Base-by-base conservation (phyloP, 2,888 invertebrate species). In the Drosophila bunnanda region DNA sequence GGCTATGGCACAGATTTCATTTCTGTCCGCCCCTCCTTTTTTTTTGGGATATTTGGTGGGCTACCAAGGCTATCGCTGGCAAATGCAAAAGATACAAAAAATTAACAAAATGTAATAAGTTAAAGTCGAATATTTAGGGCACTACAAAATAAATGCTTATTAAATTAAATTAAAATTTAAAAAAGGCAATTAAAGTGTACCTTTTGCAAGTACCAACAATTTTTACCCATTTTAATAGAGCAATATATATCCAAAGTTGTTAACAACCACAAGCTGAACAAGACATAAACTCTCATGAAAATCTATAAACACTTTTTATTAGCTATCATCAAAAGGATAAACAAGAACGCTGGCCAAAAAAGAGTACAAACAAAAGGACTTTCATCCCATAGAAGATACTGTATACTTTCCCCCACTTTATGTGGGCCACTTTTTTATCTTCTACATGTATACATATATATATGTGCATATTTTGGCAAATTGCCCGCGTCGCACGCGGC, bases 401-500 rank as follows among this genome's bases (percentile, higher is more conserved):
- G 17, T 30, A 30, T 32, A 9, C 4, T 25, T 34, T 36, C 36
- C 30, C 65, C 25, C 17, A 25, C 50, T 22, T 34, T 36, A 30
- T 66, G 60, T 22, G 15, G 28, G 28, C 38, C n/a, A 38, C 20
- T 34, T 61, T 62, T 46, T 46, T 28, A 10, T 46, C 6, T 62
- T 22, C 20, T 30, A n/a, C n/a, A 4, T 48, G 32, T 32, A 32
- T 54, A 4, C 2, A 32, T 32, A 34, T 34, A 38, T 38, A n/a
- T 46, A 30, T 53, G 36, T 13, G 34, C 39, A 32, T 43, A 30
- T 70, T 70, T 70, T 43, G 71, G 70, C 60, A 70, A 70, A 71
- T 71, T 70, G 60, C 71, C 54, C 36, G 50, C 60, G 32, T 54
- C 54, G 36, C 36, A 70, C 34, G 34, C 53, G 46, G 53, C 57